Percentiles rank a stretch among this genome's conserved stretches.
phyloP scores from a whole-genome alignment of 1,140 invertebrate genomes.

The Ceratina australensis region DNA sequence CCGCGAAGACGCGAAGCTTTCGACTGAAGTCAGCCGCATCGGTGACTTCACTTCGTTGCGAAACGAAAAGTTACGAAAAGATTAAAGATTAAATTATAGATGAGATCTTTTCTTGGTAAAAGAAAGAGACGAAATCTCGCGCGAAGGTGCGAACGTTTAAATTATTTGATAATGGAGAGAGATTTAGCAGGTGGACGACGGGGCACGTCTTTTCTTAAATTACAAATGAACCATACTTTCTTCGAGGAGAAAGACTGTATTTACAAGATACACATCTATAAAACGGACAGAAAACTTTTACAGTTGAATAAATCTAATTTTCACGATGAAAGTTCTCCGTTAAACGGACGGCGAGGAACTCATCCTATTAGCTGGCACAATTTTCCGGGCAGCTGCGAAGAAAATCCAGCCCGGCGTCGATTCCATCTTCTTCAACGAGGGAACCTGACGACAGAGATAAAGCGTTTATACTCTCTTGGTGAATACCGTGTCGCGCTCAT shows the following conservation, averaged over 20 bases:
- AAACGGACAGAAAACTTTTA: background rate
- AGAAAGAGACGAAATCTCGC: too few species aligned
- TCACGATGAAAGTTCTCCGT: background rate
- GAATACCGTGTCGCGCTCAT: background rate
- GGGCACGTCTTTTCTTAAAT: too few species aligned
- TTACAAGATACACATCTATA: background rate
- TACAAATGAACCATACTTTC: too few species aligned
- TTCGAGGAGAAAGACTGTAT: background rate
- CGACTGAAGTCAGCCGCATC: background rate
- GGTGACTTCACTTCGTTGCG: too few species aligned
- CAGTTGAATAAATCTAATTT: background rate
- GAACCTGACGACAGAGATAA: background rate
- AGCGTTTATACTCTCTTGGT: too few species aligned
- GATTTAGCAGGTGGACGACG: too few species aligned
- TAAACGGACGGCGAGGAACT: conserved; percentile 9
- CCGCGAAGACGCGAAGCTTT: background rate
- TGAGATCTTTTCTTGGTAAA: too few species aligned
- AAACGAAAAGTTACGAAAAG: too few species aligned
- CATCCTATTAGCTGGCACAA: conserved; percentile 12
- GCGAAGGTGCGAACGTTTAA: too few species aligned
- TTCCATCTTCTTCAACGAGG: background rate
- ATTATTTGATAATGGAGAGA: too few species aligned
- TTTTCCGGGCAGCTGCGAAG: background rate
- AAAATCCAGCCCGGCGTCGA: background rate
- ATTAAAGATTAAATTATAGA: too few species aligned